Evolutionary conservation across 30 jellyfish, hydroid and myxozoan genomes (phyloP).

Genomic region (Chironex yamaguchii): DNA sequence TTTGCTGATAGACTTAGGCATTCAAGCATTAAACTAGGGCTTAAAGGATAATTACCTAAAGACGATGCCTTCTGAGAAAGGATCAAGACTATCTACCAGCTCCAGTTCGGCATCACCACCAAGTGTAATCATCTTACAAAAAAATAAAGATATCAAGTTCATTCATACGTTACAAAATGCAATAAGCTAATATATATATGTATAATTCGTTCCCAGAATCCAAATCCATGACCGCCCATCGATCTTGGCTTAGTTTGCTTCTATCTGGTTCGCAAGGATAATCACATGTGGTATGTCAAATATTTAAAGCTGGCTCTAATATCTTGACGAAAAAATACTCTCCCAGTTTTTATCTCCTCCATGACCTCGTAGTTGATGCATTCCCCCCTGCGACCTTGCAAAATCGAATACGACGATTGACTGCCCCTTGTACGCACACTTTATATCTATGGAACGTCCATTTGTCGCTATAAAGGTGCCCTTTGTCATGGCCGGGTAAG

Average conservation of each 20-base stretch:
- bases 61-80: conserved; percentile 94
- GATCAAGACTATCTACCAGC: conserved; percentile 92
- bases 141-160: background rate
- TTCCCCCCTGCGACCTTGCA: background rate
- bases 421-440: conserved; percentile 3
- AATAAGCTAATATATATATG: no score
- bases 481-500: background rate
- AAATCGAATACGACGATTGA: conserved; percentile 1
- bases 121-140: conserved; percentile 94
- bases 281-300: background rate
- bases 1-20: no score
- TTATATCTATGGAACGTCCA: background rate
- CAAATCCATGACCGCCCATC: no score
- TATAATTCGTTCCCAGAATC: no score
- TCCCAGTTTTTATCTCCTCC: background rate
- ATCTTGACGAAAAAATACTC: no score
- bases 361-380: background rate
- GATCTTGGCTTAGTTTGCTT: no score
- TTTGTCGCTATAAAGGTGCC: background rate
- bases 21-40: no score
- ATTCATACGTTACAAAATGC: background rate
- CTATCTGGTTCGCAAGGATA: no score
- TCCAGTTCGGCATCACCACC: conserved; percentile 98
- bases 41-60: conserved; percentile 68
- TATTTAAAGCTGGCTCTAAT: no score